Evolutionary conservation across 2,797 vertebrate genomes (phyloP).

Genomic region (Neosilurus hyrtlii): DNA sequence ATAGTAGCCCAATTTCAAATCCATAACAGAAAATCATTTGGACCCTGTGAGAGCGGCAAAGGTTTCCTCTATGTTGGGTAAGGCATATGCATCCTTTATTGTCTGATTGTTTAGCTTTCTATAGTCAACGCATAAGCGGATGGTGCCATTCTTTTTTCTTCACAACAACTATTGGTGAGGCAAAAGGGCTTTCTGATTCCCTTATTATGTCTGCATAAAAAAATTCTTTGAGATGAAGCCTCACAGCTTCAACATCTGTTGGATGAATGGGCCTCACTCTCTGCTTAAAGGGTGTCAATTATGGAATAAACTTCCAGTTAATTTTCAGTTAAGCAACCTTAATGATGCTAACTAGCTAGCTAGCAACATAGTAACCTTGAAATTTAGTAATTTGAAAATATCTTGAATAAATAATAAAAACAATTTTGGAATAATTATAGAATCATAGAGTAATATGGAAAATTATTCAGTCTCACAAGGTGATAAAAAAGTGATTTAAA

Average conservation of each 20-base stretch:
- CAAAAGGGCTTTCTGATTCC: constrained; percentile 28
- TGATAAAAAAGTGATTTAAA: too few species aligned
- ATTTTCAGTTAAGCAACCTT: too few species aligned
- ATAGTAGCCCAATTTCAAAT: constrained; percentile 34
- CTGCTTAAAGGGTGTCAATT: neutral
- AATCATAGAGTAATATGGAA: too few species aligned
- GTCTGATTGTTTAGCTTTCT: constrained; percentile 9
- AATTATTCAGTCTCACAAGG: too few species aligned
- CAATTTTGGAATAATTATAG: too few species aligned
- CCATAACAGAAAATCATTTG: constrained; percentile 34
- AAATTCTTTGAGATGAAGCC: constrained; percentile 12
- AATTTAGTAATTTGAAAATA: too few species aligned
- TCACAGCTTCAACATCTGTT: constrained; percentile 8
- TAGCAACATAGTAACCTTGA: too few species aligned
- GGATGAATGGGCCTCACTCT: constrained; percentile 5
- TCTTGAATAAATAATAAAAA: too few species aligned
- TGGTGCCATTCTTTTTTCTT: constrained; percentile 11
- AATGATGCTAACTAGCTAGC: too few species aligned
- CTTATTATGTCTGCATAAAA: constrained; percentile 26
- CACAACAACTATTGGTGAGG: constrained; percentile 24
- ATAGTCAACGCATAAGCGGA: neutral
- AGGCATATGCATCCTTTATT: neutral
- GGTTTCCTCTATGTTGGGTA: constrained; percentile 9
- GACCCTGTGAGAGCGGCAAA: constrained; percentile 13
- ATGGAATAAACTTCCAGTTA: too few species aligned